Conservation (phyloP, 2,797 vertebrate species). For the Hephaestus fuliginosus region DNA sequence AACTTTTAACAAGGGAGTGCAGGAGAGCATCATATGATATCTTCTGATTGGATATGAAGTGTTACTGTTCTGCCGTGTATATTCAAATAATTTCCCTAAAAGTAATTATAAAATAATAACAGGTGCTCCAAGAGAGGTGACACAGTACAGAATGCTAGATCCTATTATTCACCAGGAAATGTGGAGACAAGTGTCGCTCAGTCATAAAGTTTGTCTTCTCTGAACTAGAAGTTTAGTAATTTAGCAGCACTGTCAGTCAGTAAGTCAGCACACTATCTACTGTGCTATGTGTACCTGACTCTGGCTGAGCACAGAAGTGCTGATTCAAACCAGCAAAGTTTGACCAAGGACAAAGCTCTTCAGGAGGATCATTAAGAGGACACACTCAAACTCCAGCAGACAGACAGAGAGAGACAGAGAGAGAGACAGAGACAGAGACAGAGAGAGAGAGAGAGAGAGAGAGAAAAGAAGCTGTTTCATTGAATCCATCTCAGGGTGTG, state of each 20-base stretch:
- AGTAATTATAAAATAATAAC: constrained; percentile 19
- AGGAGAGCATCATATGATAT: constrained; percentile 11
- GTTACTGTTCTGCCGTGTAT: constrained; percentile 12
- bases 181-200: constrained; percentile 1
- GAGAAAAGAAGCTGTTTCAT: not conserved
- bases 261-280: constrained; percentile 21
- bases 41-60: constrained; percentile 2
- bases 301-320: constrained; percentile 44
- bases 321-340: constrained; percentile 58
- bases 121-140: not conserved
- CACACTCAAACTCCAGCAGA: not conserved
- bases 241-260: constrained; percentile 15
- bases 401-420: not conserved
- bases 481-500: no score
- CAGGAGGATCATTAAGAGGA: constrained; percentile 10
- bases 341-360: constrained; percentile 60
- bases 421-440: not conserved
- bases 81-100: not conserved
- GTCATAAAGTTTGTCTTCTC: constrained; percentile 33
- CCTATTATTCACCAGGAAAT: constrained; percentile 3
- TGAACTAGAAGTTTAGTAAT: constrained; percentile 21
- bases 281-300: constrained; percentile 28
- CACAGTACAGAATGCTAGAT: not conserved
- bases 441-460: not conserved
- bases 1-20: constrained; percentile 8